Percentiles rank a stretch among this genome's conserved stretches.
These are phyloP conservation scores for Todus mexicanus DNA, from an alignment of 2,797 vertebrate genomes.

Conservation along the genomic window DNA sequence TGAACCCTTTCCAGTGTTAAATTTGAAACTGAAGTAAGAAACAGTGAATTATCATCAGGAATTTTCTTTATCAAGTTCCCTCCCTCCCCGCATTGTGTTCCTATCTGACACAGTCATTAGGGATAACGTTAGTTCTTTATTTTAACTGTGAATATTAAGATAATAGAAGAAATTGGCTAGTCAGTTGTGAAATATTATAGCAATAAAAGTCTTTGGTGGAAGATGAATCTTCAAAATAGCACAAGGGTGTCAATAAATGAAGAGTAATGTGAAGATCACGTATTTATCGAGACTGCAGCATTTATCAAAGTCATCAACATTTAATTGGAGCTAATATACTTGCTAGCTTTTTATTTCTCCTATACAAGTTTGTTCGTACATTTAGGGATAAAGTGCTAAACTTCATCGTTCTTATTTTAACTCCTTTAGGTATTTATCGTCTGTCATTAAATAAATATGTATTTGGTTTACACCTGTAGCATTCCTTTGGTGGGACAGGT, in stretches of 20 bases:
- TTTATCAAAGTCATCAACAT: conserved; percentile 29
- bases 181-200: conserved; percentile 71
- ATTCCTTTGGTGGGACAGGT: neutral
- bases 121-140: conserved; percentile 47
- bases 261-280: conserved; percentile 53
- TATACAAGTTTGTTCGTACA: neutral
- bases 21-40: conserved; percentile 16
- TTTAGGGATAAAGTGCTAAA: neutral
- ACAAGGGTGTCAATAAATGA: conserved; percentile 59
- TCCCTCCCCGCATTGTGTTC: neutral
- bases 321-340: conserved; percentile 35
- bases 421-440: neutral
- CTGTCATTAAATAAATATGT: neutral
- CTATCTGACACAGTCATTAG: conserved; percentile 46
- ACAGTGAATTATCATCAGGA: conserved; percentile 29
- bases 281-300: conserved; percentile 43
- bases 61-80: conserved; percentile 19
- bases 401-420: neutral
- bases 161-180: conserved; percentile 66
- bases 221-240: conserved; percentile 63
- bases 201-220: conserved; percentile 60
- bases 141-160: conserved; percentile 61
- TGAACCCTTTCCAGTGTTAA: neutral
- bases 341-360: conserved; percentile 8
- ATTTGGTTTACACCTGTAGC: neutral